Evolutionary conservation across 2,888 invertebrate species (phyloP).

Genomic region (Lamellibrachia columna): DNA sequence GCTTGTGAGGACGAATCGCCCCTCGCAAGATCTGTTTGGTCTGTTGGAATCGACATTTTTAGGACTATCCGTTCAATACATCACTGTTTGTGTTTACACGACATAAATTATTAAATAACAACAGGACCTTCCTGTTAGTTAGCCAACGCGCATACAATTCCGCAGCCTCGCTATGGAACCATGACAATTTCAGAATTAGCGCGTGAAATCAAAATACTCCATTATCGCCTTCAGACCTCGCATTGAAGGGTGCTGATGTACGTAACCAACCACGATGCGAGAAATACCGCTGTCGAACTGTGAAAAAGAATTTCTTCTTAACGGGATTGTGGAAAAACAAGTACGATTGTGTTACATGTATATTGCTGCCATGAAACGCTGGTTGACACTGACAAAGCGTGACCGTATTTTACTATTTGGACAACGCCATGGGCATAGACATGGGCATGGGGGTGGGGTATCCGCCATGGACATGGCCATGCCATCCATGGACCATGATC

Average conservation of each 20-base stretch:
- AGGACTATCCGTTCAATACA: neutral
- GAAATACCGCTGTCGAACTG: constrained; percentile 24
- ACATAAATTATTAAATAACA: neutral
- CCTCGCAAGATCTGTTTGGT: neutral
- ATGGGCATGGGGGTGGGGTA: neutral
- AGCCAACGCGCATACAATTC: neutral
- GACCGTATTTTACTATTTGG: neutral
- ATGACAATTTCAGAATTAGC: neutral
- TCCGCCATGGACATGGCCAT: neutral
- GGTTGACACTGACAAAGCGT: too few species aligned
- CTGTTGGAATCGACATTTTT: constrained; percentile 8
- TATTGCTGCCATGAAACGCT: neutral
- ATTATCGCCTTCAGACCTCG: neutral
- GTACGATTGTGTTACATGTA: neutral
- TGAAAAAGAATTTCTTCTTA: constrained; percentile 19
- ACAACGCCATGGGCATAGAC: neutral
- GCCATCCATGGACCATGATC: neutral
- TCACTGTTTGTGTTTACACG: neutral
- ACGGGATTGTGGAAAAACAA: constrained; percentile 21
- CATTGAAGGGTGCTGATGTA: neutral
- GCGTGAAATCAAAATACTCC: neutral
- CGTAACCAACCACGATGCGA: constrained; percentile 17
- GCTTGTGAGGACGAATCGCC: neutral
- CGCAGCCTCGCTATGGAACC: neutral
- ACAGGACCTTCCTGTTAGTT: neutral